A percentile compares a stretch with the other conserved stretches of the same genome.
Conservation (phyloP, 2,113 vertebrate genomes). For the Edolisoma coerulescens region DNA sequence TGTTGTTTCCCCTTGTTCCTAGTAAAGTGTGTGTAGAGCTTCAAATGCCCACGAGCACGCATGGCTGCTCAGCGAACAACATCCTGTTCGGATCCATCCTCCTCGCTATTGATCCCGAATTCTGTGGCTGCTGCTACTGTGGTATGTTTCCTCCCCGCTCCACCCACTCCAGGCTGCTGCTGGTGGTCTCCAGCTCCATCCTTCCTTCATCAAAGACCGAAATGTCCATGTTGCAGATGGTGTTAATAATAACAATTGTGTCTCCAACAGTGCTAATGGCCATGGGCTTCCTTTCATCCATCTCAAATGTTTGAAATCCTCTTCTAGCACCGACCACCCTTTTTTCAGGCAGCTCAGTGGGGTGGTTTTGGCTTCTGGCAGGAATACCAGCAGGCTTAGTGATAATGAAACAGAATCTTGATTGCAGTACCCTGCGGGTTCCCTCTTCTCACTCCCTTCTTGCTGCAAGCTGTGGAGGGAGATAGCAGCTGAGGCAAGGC, state of each 20-base stretch:
- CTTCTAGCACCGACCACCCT: background rate
- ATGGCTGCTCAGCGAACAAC: background rate
- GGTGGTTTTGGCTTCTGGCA: background rate
- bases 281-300: slow-evolving; percentile 41
- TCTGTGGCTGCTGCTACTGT: slow-evolving; percentile 33
- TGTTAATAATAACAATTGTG: slow-evolving; percentile 49
- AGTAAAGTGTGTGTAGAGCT: background rate
- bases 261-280: slow-evolving; percentile 50
- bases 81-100: slow-evolving; percentile 6
- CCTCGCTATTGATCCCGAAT: background rate
- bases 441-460: background rate
- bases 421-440: background rate
- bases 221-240: slow-evolving; percentile 34
- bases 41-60: background rate
- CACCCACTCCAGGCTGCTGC: slow-evolving; percentile 27
- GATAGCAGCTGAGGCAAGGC: background rate
- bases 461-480: background rate
- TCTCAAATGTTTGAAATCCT: slow-evolving; percentile 24
- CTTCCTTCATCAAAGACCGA: slow-evolving; percentile 10
- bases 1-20: background rate
- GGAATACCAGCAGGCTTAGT: background rate
- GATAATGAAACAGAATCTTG: background rate
- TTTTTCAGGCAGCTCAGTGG: background rate
- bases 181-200: slow-evolving; percentile 38
- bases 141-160: background rate